phyloP scores from a whole-genome alignment of 2,888 invertebrate species.

The Platycnemis pennipes region DNA sequence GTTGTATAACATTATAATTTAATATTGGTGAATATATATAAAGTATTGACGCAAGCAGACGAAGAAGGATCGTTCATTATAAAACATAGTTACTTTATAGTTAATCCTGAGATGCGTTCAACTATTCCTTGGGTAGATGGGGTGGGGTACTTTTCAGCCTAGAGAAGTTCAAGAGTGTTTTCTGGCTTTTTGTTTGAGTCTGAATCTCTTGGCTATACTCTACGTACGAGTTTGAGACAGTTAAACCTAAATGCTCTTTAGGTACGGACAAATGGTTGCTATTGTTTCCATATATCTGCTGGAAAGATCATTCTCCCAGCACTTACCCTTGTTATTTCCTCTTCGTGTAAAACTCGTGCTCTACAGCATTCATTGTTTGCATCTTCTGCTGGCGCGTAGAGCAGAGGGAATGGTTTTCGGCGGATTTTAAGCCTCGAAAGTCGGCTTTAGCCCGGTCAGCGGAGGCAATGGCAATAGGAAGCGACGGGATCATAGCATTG shows the following conservation, averaged over 20 bases:
- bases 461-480: neutral
- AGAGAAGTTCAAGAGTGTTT: too few species aligned
- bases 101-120: too few species aligned
- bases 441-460: neutral
- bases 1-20: too few species aligned
- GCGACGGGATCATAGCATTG: neutral
- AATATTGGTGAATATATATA: too few species aligned
- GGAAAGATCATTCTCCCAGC: neutral
- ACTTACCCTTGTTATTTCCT: neutral
- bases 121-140: too few species aligned
- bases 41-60: too few species aligned
- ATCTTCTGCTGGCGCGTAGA: neutral
- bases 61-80: too few species aligned
- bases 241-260: neutral
- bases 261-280: neutral
- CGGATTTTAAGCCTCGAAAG: neutral
- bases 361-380: neutral
- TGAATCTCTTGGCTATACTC: too few species aligned
- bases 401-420: neutral
- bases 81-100: too few species aligned
- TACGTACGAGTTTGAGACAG: neutral
- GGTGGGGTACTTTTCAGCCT: too few species aligned
- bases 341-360: neutral
- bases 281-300: neutral
- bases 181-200: too few species aligned